Evolutionary conservation across 2,888 invertebrate genomes (phyloP), one percentile per base, ranked within the genome.

Genomic region (Mystacides longicornis): DNA sequence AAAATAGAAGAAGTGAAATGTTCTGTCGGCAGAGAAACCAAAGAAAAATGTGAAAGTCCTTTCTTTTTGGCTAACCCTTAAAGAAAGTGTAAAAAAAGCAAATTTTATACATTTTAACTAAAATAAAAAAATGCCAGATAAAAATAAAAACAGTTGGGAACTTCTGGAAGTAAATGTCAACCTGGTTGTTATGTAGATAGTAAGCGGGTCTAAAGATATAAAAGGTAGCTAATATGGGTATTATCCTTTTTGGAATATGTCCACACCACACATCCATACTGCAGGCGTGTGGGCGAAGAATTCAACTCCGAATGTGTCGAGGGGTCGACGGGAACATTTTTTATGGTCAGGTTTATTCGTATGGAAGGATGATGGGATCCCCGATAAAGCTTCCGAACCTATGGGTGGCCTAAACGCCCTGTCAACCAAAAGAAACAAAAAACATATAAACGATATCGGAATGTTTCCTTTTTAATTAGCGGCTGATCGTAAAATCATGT

Each of bases 351-450:
- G 51, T 47, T 45, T 20, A 54, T 46, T 27, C 51, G 19, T 37
- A 33, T 53, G 37, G 54, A 54, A 57, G 45, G n/a, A 37, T 50
- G 57, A 54, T 54, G 50, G 54, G 50, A 48, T 31, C 23, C 31
- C 9, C 21, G 51, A 54, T 54, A 57, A 22, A 43, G 57, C 52
- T 50, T 48, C 54, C 48, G 52, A 33, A 43, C 43, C 49, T 19
- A 54, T 55, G 57, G 57, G 57, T 57, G 57, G 57, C 48, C 57
- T 37, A 23, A 22, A 23, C 49, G n/a, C 50, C 14, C 27, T 23
- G 49, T 52, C 50, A 42, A 47, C 53, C 37, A 37, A 37, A 37
- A 37, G 11, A 27, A 27, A 27, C 5, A 27, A 5, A n/a, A n/a
- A n/a, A n/a, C n/a, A n/a, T n/a, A n/a, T n/a, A 16, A 50, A 43